Evolutionary conservation across 2,797 vertebrate species (phyloP).

Genomic region (Mormyrops boulengeri): DNA sequence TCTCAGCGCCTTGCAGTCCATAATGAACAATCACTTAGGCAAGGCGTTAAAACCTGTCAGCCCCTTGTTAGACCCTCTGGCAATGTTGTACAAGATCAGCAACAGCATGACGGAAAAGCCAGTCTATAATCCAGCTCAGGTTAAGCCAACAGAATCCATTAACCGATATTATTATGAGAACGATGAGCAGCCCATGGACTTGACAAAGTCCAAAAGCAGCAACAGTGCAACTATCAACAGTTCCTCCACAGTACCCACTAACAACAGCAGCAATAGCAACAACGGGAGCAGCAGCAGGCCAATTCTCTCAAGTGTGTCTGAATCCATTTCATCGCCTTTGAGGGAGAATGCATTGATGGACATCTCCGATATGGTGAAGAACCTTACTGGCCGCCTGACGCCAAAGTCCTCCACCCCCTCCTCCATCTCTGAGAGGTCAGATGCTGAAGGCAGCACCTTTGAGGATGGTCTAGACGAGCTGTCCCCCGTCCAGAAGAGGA

Average conservation of each 20-base stretch:
- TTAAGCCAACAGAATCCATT: conserved; percentile 74
- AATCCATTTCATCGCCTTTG: conserved; percentile 73
- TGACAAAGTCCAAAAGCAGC: conserved; percentile 64
- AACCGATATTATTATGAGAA: conserved; percentile 80
- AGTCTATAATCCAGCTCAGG: conserved; percentile 70
- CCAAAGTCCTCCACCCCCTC: conserved; percentile 96
- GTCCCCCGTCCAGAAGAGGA: conserved; percentile 89
- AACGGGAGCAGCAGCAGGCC: conserved; percentile 42
- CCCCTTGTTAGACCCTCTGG: conserved; percentile 82
- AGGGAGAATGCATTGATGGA: conserved; percentile 94
- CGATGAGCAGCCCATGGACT: conserved; percentile 92
- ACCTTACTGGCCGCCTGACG: conserved; percentile 89
- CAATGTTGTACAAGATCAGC: conserved; percentile 95
- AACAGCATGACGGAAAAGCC: conserved; percentile 97
- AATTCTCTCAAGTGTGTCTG: conserved; percentile 63
- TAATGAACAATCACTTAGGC: conserved; percentile 96
- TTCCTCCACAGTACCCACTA: not conserved
- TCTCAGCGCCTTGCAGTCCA: conserved; percentile 90
- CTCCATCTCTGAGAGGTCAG: conserved; percentile 70
- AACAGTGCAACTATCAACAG: not conserved
- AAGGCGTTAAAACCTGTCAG: conserved; percentile 86
- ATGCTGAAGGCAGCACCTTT: conserved; percentile 67
- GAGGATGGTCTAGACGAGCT: conserved; percentile 90
- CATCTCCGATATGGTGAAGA: conserved; percentile 99
- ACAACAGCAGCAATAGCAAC: conserved; percentile 2